These are phyloP conservation scores for Psittacula derbiana DNA, from an alignment of 2,797 vertebrate genomes.

Conservation along the genomic window DNA sequence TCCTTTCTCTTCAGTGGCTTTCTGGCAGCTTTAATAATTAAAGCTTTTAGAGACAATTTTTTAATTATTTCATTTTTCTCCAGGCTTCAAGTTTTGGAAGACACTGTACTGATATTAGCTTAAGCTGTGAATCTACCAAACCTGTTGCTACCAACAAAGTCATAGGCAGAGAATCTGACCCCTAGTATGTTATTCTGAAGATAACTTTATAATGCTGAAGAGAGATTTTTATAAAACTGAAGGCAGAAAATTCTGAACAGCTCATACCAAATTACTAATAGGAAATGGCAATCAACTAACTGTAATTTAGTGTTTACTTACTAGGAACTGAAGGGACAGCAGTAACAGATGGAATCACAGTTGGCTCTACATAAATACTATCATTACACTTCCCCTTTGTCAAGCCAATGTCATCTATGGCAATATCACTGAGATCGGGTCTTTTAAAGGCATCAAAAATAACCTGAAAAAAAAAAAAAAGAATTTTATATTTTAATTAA, in stretches of 20 bases:
- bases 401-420: constrained; percentile 88
- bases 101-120: neutral
- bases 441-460: constrained; percentile 84
- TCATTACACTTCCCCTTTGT: constrained; percentile 78
- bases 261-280: neutral
- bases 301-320: constrained; percentile 66
- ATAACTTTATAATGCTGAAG: neutral
- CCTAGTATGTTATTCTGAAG: neutral
- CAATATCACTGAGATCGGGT: constrained; percentile 77
- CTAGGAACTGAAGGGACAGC: constrained; percentile 76
- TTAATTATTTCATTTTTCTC: neutral
- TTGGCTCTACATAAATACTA: constrained; percentile 81
- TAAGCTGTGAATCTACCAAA: neutral
- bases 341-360: constrained; percentile 74
- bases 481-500: neutral
- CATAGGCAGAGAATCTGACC: neutral
- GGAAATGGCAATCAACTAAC: neutral
- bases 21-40: neutral
- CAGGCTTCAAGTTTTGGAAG: neutral
- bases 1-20: neutral
- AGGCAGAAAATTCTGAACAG: neutral
- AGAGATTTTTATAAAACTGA: neutral
- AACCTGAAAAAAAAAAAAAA: constrained; percentile 72
- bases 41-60: neutral
- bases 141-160: neutral